Conservation (phyloP, 2,888 invertebrate genomes). For the Spatulosminthurus flaviceps region DNA sequence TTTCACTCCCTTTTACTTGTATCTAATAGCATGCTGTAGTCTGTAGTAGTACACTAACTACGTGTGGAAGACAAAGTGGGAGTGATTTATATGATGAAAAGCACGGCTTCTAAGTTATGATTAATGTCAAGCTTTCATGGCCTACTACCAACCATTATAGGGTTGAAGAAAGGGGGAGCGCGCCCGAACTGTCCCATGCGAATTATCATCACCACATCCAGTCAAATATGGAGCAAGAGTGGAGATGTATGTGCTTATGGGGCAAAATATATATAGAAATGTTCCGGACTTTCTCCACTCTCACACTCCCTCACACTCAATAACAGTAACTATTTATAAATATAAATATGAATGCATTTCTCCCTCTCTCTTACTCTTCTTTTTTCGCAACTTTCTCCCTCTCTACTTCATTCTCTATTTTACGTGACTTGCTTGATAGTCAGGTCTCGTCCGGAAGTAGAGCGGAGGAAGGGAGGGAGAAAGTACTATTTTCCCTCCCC, state of each 20-base stretch:
- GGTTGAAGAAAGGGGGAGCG: constrained; percentile 8
- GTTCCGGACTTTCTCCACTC: background rate
- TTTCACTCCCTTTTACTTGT: too few relatives aligned
- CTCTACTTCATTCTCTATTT: background rate
- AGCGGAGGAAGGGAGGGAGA: background rate
- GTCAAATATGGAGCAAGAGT: constrained; percentile 6
- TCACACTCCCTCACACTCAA: background rate
- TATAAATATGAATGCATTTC: background rate
- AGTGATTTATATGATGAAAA: constrained; percentile 59
- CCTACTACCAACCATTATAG: constrained; percentile 26
- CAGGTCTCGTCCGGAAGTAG: constrained; percentile 1
- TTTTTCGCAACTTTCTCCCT: background rate
- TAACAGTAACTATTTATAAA: background rate
- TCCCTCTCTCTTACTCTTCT: background rate
- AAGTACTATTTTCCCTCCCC: background rate
- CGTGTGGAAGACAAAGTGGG: constrained; percentile 8
- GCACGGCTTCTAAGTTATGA: constrained; percentile 56
- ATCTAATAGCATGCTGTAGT: background rate
- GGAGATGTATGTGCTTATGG: background rate
- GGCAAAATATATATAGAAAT: background rate
- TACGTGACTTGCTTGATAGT: constrained; percentile 1
- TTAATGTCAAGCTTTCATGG: constrained; percentile 58
- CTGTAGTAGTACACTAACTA: background rate
- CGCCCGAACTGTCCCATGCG: constrained; percentile 13
- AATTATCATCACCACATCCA: constrained; percentile 6